phyloP scores from a whole-genome alignment of 2,888 invertebrate species.

The Cephus rjabovi region DNA sequence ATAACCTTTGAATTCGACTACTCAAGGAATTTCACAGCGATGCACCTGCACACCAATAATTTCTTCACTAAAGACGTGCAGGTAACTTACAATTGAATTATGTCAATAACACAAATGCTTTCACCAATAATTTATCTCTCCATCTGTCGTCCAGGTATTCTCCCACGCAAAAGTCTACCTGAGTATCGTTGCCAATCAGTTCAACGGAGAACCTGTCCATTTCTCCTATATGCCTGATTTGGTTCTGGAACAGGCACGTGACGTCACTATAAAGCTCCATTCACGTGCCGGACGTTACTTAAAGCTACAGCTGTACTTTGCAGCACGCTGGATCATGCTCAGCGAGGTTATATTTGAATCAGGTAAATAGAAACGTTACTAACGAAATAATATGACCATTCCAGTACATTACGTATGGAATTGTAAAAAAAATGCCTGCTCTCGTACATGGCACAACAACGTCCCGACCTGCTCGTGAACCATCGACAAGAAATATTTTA shows the following conservation, averaged over 20 bases:
- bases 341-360: conserved; percentile 88
- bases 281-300: conserved; percentile 81
- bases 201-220: conserved; percentile 78
- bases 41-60: conserved; percentile 82
- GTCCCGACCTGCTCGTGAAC: conserved; percentile 29
- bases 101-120: not conserved
- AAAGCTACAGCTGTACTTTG: conserved; percentile 82
- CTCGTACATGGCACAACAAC: not conserved
- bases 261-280: conserved; percentile 84
- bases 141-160: conserved; percentile 73
- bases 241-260: conserved; percentile 81
- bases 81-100: conserved; percentile 61
- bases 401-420: not conserved
- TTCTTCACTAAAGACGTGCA: conserved; percentile 81
- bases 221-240: conserved; percentile 82
- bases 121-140: not conserved
- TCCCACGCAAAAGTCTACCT: conserved; percentile 82
- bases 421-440: not conserved
- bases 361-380: conserved; percentile 68
- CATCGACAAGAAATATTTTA: not conserved
- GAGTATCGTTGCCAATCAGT: conserved; percentile 77
- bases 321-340: conserved; percentile 85
- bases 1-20: conserved; percentile 84
- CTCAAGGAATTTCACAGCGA: conserved; percentile 80
- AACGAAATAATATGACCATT: not conserved